A percentile compares a stretch with the other conserved stretches of the same genome.
Evolutionary conservation across 2,888 invertebrate species (phyloP).

Genomic region (Pachycephus smyrnensis): DNA sequence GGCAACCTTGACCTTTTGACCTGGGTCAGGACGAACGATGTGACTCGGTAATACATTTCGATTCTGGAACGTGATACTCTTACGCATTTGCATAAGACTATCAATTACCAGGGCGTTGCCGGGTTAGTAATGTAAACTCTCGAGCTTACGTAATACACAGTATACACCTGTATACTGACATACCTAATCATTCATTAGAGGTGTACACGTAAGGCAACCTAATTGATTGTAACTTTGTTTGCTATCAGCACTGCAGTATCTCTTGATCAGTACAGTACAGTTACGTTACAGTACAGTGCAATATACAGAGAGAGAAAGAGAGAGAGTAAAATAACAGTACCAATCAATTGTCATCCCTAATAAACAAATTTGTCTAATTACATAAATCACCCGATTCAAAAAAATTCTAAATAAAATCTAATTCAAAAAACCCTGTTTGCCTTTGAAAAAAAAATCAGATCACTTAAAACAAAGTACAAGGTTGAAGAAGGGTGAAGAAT

Average conservation of each 20-base stretch:
- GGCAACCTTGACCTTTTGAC: no score
- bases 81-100: constrained; percentile 4
- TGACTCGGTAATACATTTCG: background rate
- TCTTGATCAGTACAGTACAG: background rate
- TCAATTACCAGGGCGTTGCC: background rate
- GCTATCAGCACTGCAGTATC: background rate
- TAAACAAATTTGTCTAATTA: no score
- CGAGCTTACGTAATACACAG: background rate
- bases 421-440: no score
- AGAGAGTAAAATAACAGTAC: no score
- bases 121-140: background rate
- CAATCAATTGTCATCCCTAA: no score
- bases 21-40: background rate
- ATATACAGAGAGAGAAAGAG: no score
- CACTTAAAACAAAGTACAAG: no score
- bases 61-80: background rate
- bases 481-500: no score
- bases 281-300: background rate
- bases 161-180: background rate
- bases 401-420: no score
- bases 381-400: no score
- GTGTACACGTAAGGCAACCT: background rate
- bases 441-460: no score
- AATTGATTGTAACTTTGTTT: background rate
- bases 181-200: background rate